phyloP scores from a whole-genome alignment of 2,797 vertebrate genomes.

The Hippoglossus hippoglossus region DNA sequence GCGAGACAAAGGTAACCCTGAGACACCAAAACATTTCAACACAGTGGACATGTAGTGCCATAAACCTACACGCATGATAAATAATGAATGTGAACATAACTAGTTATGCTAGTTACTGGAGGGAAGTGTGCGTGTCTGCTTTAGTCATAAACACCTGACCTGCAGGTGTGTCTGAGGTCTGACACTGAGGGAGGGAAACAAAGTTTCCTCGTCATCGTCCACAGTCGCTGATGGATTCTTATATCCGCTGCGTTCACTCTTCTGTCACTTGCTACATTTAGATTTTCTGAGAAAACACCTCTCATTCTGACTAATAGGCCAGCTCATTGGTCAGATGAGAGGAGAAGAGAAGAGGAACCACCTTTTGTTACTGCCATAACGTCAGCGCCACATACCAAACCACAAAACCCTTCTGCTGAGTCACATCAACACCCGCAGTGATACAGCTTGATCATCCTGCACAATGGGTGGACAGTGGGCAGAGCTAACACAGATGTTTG shows the following conservation, averaged over 20 bases:
- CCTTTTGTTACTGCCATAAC: slow-evolving; percentile 6
- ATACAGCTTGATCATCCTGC: slow-evolving; percentile 27
- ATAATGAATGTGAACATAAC: slow-evolving; percentile 36
- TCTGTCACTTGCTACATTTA: slow-evolving; percentile 43
- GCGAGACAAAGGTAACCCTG: slow-evolving; percentile 64
- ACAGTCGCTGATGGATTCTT: slow-evolving; percentile 34
- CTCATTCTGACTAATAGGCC: slow-evolving; percentile 40
- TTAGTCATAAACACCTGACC: slow-evolving; percentile 63
- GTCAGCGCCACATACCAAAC: slow-evolving; percentile 5
- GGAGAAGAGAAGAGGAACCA: slow-evolving; percentile 9
- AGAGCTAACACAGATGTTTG: slow-evolving; percentile 61
- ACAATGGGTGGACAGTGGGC: slow-evolving; percentile 23
- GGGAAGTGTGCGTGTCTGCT: slow-evolving; percentile 34
- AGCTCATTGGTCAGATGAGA: slow-evolving; percentile 26
- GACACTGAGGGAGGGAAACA: slow-evolving; percentile 28
- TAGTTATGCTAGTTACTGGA: slow-evolving; percentile 35
- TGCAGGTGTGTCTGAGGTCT: slow-evolving; percentile 68
- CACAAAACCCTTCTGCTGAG: slow-evolving; percentile 30
- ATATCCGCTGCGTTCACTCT: slow-evolving; percentile 51
- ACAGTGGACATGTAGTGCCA: slow-evolving; percentile 43
- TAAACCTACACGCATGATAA: slow-evolving; percentile 44
- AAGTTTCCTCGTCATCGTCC: slow-evolving; percentile 15
- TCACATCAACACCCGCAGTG: slow-evolving; percentile 40
- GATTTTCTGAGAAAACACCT: slow-evolving; percentile 25
- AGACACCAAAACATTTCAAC: slow-evolving; percentile 57